Base-by-base conservation (phyloP, 2,797 vertebrate genomes). In the Pseudochromis fuscus region DNA sequence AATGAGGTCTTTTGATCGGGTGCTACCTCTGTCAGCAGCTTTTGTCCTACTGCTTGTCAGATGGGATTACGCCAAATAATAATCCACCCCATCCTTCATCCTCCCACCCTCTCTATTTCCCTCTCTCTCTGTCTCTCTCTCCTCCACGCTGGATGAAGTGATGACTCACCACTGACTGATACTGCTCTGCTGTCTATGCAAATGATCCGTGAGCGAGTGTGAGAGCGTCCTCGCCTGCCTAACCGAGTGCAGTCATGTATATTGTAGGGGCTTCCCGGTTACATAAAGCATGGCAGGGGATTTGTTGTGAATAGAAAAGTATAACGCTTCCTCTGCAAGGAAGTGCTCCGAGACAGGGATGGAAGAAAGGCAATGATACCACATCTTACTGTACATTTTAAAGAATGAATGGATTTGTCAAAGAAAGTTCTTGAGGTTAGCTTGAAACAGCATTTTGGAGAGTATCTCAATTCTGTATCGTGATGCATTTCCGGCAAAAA, bases 211-310 rank as follows among this genome's bases (percentile, higher is more conserved):
- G 48, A 40, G 30, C 2, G 30, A 8, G 51, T 31, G 27, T 21
- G 46, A 11, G 21, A 60, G 27, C n/a, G 30, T 5, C 2, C 25
- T 57, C 6, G 2, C 7, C 9, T 23, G 59, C 38, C 60, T 55
- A 7, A 55, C 61, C 27, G 69, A 72, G 42, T 23, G 30, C 58
- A 40, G 44, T 62, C 65, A 79, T 77, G 62, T 66, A 59, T 85
- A 70, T 75, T 85, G 75, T 60, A 72, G 52, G 27, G 53, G 44
- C 60, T 63, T 68, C 58, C 46, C 24, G 1, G 53, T 85, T 81
- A 73, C 70, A 37, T 79, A 77, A 83, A 55, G 7, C 40, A 40
- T 28, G 21, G 18, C 59, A 12, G 19, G 58, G 65, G 65, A 59
- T 15, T 55, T 42, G 48, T 58, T 67, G 42, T 67, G 38, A 28